Evolutionary conservation across 2,113 vertebrate species (phyloP), one percentile per base, ranked within the genome.

Genomic region (Chamaea fasciata): DNA sequence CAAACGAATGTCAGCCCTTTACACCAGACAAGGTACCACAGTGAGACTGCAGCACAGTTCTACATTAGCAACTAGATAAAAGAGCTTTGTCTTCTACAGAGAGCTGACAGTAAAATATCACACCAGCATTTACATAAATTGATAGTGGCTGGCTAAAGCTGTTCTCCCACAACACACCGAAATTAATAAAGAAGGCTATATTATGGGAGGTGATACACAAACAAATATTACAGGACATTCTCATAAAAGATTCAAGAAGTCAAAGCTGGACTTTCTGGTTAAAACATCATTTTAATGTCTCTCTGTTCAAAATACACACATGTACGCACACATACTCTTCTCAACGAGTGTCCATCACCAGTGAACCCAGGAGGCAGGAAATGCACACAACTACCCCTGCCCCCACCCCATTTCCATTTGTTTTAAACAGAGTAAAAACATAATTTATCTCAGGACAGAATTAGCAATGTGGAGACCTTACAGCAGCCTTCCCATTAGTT

Each of bases 401-500:
- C 9, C 5, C 15, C 0, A 0, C 15, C 5, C 10, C 1, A 0
- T 35, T 89, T 65, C 56, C 15, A 42, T n/a, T 63, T 33, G 19
- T 30, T 94, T 55, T 67, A 62, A 70, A 67, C 15, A 82, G 6
- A 79, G 31, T 63, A 81, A 71, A 81, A 44, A 0, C 20, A 49
- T 10, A 13, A 31, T 67, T 73, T 57, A 65, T 90, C 52, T 82
- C 20, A 75, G 69, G 31, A 57, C 19, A 70, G 49, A 37, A 84
- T 52, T 62, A 92, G n/a, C 11, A 53, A n/a, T 22, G 24, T 31
- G n/a, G 16, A 47, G 9, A 63, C 4, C 18, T 41, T 68, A 71
- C 9, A 89, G 39, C 30, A 88, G 67, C 21, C 28, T 56, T 83
- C 63, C 30, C 2, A 1, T 39, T 18, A 41, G 39, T 9, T 64